Evolutionary conservation across 64 coral and sea anemone genomes (phyloP), one percentile per base, ranked within the genome.

Genomic region (Pocillopora damicornis): DNA sequence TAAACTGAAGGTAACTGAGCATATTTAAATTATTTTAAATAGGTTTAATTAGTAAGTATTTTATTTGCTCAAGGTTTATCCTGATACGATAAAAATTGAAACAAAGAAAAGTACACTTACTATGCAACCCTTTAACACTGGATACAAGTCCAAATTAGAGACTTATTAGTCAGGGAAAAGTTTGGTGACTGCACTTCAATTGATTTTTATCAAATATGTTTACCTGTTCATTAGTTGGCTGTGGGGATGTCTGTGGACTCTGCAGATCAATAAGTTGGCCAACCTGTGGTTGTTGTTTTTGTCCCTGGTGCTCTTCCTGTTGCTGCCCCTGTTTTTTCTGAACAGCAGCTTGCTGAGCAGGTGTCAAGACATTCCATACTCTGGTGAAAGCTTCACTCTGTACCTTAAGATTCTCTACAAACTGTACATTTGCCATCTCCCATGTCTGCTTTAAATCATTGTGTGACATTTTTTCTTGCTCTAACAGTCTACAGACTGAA

Each of bases 401-500:
- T 12, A 93, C 42, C 73, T 68, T 82, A 35, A 93, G 88, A 58
- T 88, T 92, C 36, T 95, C 93, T 11, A 95, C 65, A 67, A 99
- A 99, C 61, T 94, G 97, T 34, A 95, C 77, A 72, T 99, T 99
- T 62, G 97, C 97, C 97, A 95, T 99, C 78, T 94, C 82, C 97
- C 97, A 99, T 20, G 97, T 99, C 61, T 99, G 76, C 35, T 99
- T 99, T 16, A 99, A 45, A 86, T 95, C 97, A 61, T 61, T 79
- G 75, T 99, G 97, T 18, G 90, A 83, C 77, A 86, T 92, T 75
- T 95, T 99, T 84, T 99, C 97, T 79, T 95, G 93, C 25, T 99
- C 97, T 23, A 99, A 58, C 64, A 98, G 20, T 66, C 69, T 74
- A 51, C 80, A 83, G 20, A 83, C 80, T 82, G 62, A 45, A 77